A percentile compares a stretch with the other conserved stretches of the same genome.
phyloP scores from a whole-genome alignment of 2,113 vertebrate genomes.

The Rhinolophus ferrumequinum region DNA sequence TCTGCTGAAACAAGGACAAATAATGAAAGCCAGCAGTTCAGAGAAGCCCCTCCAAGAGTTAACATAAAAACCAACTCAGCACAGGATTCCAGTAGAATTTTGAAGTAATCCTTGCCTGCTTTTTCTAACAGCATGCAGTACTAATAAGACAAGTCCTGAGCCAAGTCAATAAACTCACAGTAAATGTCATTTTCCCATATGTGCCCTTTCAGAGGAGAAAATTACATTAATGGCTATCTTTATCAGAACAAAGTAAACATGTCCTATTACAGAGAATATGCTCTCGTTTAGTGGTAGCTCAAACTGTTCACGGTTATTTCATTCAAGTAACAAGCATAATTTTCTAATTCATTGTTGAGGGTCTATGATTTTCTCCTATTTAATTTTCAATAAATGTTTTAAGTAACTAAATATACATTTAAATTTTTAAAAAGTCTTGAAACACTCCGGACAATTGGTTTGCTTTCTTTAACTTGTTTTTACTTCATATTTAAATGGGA shows the following conservation, averaged over 20 bases:
- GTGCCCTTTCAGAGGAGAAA: slow-evolving; percentile 74
- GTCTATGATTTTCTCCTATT: not conserved
- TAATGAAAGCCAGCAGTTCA: slow-evolving; percentile 65
- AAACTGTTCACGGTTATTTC: slow-evolving; percentile 32
- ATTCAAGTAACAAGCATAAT: slow-evolving; percentile 41
- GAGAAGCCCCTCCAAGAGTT: slow-evolving; percentile 66
- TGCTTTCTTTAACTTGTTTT: not conserved
- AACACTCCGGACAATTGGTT: not conserved
- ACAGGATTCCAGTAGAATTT: slow-evolving; percentile 53
- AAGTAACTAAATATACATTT: not conserved
- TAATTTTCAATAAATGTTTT: slow-evolving; percentile 23
- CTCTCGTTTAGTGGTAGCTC: slow-evolving; percentile 55
- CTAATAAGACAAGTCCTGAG: slow-evolving; percentile 75
- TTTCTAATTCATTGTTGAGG: not conserved
- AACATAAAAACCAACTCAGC: slow-evolving; percentile 52
- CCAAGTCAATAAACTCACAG: slow-evolving; percentile 79
- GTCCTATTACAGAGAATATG: slow-evolving; percentile 57
- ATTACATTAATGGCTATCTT: slow-evolving; percentile 73
- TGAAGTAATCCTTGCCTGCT: slow-evolving; percentile 71
- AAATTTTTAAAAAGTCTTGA: not conserved
- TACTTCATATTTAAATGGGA: slow-evolving; percentile 3
- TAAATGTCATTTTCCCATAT: slow-evolving; percentile 73
- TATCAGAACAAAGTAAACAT: slow-evolving; percentile 73
- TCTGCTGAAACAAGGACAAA: slow-evolving; percentile 84
- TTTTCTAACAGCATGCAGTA: slow-evolving; percentile 71